Evolutionary conservation across 2,888 invertebrate species (phyloP).

Genomic region (Cosmopolites sordidus): DNA sequence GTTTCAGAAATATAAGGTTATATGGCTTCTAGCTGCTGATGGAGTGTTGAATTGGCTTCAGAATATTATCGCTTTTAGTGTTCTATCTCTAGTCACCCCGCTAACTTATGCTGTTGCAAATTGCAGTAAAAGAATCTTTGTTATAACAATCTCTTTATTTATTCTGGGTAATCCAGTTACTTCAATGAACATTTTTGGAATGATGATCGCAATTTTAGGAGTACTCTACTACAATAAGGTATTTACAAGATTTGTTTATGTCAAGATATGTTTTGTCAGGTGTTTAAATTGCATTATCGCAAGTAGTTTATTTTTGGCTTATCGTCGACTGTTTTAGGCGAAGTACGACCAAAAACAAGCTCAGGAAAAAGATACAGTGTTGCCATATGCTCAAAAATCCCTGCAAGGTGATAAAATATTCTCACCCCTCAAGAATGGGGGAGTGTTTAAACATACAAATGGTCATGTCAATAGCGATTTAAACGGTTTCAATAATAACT

Average conservation of each 20-base stretch:
- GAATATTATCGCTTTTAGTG: constrained; percentile 91
- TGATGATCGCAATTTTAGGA: constrained; percentile 84
- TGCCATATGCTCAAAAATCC: constrained; percentile 52
- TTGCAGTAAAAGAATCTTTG: constrained; percentile 88
- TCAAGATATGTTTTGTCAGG: no score
- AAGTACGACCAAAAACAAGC: constrained; percentile 63
- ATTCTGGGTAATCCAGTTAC: constrained; percentile 90
- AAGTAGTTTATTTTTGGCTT: not conserved
- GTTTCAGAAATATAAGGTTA: constrained; percentile 55
- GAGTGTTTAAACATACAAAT: constrained; percentile 14
- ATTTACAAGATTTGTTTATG: constrained; percentile 22
- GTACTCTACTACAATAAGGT: constrained; percentile 89
- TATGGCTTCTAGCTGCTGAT: constrained; percentile 66
- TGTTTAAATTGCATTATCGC: no score
- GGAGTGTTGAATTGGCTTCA: constrained; percentile 91
- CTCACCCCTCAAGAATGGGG: constrained; percentile 49
- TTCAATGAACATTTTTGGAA: constrained; percentile 78
- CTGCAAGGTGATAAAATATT: constrained; percentile 53
- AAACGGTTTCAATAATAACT: constrained; percentile 38
- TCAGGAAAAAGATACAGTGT: constrained; percentile 51
- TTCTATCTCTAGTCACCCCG: constrained; percentile 87
- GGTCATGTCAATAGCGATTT: constrained; percentile 33
- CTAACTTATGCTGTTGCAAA: constrained; percentile 94
- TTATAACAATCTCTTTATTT: constrained; percentile 83
- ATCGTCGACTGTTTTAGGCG: constrained; percentile 50